Evolutionary conservation across 2,888 invertebrate species (phyloP).

Genomic region (Drosophila ustulata): DNA sequence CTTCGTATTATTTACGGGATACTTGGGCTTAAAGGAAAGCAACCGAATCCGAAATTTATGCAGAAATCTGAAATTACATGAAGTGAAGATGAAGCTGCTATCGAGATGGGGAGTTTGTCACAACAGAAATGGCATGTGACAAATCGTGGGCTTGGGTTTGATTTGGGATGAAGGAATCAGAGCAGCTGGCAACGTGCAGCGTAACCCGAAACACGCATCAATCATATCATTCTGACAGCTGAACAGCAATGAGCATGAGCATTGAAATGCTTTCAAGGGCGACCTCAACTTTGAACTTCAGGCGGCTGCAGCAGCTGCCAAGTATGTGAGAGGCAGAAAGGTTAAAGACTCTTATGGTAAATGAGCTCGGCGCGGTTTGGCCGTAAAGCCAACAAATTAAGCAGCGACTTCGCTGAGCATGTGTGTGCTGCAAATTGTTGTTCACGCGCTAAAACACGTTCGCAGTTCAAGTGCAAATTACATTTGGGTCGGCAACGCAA

Average conservation of each 20-base stretch:
- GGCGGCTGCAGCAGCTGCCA: background rate
- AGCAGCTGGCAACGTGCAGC: slow-evolving; percentile 1
- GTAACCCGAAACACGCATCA: slow-evolving; percentile 32
- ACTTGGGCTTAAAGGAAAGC: slow-evolving; percentile 1
- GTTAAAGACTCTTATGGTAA: slow-evolving; percentile 15
- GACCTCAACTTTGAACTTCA: slow-evolving; percentile 21
- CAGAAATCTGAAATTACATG: slow-evolving; percentile 35
- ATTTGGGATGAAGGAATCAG: slow-evolving; percentile 7
- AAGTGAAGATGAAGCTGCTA: slow-evolving; percentile 1
- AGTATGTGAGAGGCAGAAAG: slow-evolving; percentile 21
- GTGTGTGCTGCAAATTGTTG: slow-evolving; percentile 6
- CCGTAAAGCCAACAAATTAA: slow-evolving; percentile 50
- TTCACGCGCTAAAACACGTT: slow-evolving; percentile 30
- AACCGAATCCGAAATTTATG: slow-evolving; percentile 47
- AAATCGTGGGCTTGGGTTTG: slow-evolving; percentile 15
- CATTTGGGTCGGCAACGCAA: slow-evolving; percentile 44
- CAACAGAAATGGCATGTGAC: slow-evolving; percentile 15
- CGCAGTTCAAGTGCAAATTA: slow-evolving; percentile 66
- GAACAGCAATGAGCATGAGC: slow-evolving; percentile 40
- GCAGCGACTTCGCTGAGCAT: slow-evolving; percentile 3
- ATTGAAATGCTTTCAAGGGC: slow-evolving; percentile 46
- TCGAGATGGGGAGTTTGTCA: slow-evolving; percentile 11
- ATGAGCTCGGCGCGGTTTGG: slow-evolving; percentile 20
- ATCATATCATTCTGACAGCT: slow-evolving; percentile 52
- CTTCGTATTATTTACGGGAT: slow-evolving; percentile 43